Base-by-base conservation (phyloP, 2,888 invertebrate genomes). In the Spisula subtruncata region DNA sequence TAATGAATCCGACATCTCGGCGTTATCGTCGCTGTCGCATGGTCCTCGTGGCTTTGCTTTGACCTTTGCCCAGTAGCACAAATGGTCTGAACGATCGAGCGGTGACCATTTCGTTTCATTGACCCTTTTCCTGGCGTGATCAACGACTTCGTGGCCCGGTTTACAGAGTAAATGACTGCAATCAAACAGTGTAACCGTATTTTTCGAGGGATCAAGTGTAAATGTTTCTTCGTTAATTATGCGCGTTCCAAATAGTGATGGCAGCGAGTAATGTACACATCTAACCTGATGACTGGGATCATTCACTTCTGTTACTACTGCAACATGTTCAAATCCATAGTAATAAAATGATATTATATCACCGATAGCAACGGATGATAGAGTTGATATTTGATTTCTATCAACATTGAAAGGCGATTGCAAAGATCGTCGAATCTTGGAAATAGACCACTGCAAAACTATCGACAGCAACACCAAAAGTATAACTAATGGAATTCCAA, bases 191-290 rank as follows among this genome's bases (percentile, higher is more conserved):
- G 81, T 81, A 14, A 84, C 48, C 5, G 18, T 85, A 0, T 18
- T 12, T 6, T 54, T 79, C 29, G 51, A 5, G 0, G 80, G 46
- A 18, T 84, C 71, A 10, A 88, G 6, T 2, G 8, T 29, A 60
- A 88, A 71, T n/a, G 60, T 35, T 18, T 88, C 88, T 60, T 88
- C 88, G 12, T 56, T 54, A 25, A 88, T 75, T 56, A 51, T 32
- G 29, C 83, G 80, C 29, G 51, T 84, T 8, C 60, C 56, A 29
- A 41, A 46, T 6, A 35, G 2, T 1, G n/a, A 16, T 16, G 71
- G 81, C 29, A 20, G 35, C 14, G 81, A 60, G 35, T 88, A 88
- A 88, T 88, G 88, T n/a, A 88, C 46, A 12, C 80, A 41, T 0
- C 85, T 66, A 66, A 88, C 35, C 10, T 25, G 32, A 18, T 20